Evolutionary conservation across 2,113 vertebrate species (phyloP).

Genomic region (Isichthys henryi): DNA sequence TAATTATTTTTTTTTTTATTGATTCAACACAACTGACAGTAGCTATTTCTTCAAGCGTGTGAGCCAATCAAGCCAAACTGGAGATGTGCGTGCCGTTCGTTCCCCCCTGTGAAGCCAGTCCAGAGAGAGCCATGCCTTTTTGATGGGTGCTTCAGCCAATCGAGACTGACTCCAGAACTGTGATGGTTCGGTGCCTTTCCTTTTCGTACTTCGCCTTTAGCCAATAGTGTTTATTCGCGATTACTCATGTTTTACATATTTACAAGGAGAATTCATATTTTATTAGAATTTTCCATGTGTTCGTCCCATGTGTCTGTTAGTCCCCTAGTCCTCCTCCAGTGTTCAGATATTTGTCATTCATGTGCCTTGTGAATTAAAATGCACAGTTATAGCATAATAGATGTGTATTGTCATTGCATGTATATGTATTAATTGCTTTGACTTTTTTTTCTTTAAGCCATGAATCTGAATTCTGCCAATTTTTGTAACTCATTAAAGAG

Average conservation of each 20-base stretch:
- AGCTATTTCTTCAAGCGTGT: background rate
- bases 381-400: background rate
- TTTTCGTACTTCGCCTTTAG: background rate
- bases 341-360: background rate
- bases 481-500: background rate
- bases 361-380: conserved; percentile 6
- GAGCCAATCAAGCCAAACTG: background rate
- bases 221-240: background rate
- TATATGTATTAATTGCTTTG: background rate
- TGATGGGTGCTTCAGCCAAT: background rate
- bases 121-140: background rate
- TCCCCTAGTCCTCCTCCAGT: background rate
- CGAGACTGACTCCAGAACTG: background rate
- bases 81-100: background rate
- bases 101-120: background rate
- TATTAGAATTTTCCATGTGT: background rate
- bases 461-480: background rate
- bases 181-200: background rate
- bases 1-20: background rate
- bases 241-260: conserved; percentile 5
- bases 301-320: background rate
- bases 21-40: background rate
- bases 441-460: background rate
- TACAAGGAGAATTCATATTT: background rate
- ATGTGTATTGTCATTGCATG: conserved; percentile 2